These are phyloP conservation scores for Styela clava DNA, from an alignment of 23 tunicate species.

Conservation along the genomic window DNA sequence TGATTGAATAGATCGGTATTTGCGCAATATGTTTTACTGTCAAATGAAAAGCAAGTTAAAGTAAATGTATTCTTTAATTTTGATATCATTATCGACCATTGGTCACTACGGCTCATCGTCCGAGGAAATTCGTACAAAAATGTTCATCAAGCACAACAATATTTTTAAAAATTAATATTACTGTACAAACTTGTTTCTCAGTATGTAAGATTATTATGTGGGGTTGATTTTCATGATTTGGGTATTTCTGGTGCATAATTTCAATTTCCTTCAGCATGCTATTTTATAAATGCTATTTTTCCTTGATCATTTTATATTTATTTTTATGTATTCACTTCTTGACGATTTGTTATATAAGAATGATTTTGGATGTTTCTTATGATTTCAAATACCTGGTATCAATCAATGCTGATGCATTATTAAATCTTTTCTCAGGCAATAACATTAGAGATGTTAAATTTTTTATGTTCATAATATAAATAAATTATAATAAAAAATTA, in stretches of 20 bases:
- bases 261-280: too few relatives aligned
- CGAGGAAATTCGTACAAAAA: neutral
- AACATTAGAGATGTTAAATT: neutral
- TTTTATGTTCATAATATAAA: neutral
- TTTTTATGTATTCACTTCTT: neutral
- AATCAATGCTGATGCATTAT: neutral
- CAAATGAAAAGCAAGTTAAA: neutral
- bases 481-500: too few relatives aligned
- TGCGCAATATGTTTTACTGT: neutral
- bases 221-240: neutral
- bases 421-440: neutral
- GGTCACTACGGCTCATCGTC: neutral
- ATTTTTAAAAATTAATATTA: too few relatives aligned
- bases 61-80: neutral
- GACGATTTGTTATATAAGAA: neutral
- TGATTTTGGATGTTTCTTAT: neutral
- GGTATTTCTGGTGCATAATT: neutral
- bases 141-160: neutral
- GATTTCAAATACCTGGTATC: neutral
- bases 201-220: too few relatives aligned
- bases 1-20: neutral
- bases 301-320: too few relatives aligned
- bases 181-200: too few relatives aligned
- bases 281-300: too few relatives aligned
- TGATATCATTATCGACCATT: neutral